Conservation (phyloP, 2,113 vertebrate species). For the Hystrix brachyura region DNA sequence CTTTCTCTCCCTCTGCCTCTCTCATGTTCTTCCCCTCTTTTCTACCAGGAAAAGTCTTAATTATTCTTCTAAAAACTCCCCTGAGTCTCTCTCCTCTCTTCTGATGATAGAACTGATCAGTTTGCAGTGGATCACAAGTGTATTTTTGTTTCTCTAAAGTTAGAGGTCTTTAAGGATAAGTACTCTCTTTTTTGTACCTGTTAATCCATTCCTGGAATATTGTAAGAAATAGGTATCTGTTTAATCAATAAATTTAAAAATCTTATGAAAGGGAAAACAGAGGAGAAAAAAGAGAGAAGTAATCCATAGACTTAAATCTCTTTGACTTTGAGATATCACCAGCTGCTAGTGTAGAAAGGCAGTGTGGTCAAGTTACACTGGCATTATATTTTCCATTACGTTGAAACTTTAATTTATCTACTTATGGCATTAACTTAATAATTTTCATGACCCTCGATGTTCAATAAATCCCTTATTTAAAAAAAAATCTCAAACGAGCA, state of each 20-base stretch:
- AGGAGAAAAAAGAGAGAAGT: neutral
- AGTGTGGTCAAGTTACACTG: neutral
- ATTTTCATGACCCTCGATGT: neutral
- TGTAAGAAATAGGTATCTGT: constrained; percentile 6
- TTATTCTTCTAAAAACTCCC: neutral
- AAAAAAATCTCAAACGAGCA: neutral
- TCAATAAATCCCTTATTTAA: neutral
- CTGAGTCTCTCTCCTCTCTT: neutral
- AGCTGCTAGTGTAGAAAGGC: neutral
- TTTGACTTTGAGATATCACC: neutral
- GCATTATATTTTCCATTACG: neutral
- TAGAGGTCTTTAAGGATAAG: neutral
- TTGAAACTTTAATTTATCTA: constrained; percentile 27
- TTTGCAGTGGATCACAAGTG: neutral
- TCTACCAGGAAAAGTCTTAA: neutral
- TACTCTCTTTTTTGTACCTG: neutral
- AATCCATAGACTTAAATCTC: neutral
- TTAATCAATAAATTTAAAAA: neutral
- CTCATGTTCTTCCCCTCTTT: neutral
- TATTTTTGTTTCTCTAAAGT: neutral
- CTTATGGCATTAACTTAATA: neutral
- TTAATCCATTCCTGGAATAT: neutral
- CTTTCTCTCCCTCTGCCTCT: neutral
- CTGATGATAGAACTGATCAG: neutral
- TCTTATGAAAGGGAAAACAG: neutral